A percentile compares a stretch with the other conserved stretches of the same genome.
Evolutionary conservation across 1,140 invertebrate genomes (phyloP).

Genomic region (Tenebrio molitor): DNA sequence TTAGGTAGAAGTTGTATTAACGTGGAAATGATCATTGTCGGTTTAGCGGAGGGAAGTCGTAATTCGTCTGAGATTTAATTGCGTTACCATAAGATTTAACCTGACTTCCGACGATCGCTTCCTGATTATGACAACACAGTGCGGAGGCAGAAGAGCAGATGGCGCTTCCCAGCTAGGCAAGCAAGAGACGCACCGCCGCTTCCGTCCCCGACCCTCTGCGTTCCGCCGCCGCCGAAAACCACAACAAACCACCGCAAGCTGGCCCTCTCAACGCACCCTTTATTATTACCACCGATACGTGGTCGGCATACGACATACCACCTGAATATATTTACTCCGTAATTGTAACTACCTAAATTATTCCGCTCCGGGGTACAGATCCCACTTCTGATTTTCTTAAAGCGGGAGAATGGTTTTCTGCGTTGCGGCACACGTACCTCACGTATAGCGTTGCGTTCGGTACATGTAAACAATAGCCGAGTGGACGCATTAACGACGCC

Average conservation of each 20-base stretch:
- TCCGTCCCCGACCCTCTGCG: constrained; percentile 1
- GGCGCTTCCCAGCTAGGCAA: constrained; percentile 33
- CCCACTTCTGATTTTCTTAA: constrained; percentile 5
- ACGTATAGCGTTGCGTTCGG: not conserved
- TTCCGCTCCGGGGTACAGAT: not conserved
- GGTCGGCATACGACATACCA: constrained; percentile 42
- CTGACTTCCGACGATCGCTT: constrained; percentile 44
- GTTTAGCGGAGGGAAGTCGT: constrained; percentile 25
- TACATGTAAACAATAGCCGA: not conserved
- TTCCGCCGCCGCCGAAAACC: constrained; percentile 35
- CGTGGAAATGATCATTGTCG: constrained; percentile 9
- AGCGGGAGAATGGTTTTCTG: too few species aligned
- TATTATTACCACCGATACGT: constrained; percentile 48
- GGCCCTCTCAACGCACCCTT: constrained; percentile 39
- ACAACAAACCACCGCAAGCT: constrained; percentile 46
- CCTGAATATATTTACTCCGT: constrained; percentile 43
- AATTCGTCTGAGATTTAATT: constrained; percentile 42
- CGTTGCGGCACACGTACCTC: not conserved
- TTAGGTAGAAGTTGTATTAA: constrained; percentile 6
- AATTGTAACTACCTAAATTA: constrained; percentile 37
- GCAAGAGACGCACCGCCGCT: constrained; percentile 3
- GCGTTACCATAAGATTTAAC: constrained; percentile 45
- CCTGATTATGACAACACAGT: constrained; percentile 46
- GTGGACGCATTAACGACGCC: constrained; percentile 5
- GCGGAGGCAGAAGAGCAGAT: constrained; percentile 33